phyloP scores from a whole-genome alignment of 2,113 vertebrate genomes.

The Tylochromis polylepis region DNA sequence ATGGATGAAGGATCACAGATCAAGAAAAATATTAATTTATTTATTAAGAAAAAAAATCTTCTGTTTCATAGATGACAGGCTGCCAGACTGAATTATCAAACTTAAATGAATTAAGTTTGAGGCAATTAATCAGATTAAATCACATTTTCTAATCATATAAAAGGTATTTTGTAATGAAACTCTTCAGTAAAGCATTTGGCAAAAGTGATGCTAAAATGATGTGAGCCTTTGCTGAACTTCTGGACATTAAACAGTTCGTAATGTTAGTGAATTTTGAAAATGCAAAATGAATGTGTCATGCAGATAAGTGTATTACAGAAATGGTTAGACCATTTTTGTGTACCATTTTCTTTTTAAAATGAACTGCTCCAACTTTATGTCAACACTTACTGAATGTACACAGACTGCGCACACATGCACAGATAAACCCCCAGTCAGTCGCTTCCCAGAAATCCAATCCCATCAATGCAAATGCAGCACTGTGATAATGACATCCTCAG shows the following conservation, averaged over 20 bases:
- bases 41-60: not conserved
- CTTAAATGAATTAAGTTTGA: not conserved
- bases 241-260: not conserved
- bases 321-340: not conserved
- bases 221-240: not conserved
- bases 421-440: constrained; percentile 9
- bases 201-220: not conserved
- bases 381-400: constrained; percentile 15
- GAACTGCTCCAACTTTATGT: not conserved
- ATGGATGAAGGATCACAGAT: not conserved
- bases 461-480: constrained; percentile 45
- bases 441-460: constrained; percentile 44
- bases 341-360: not conserved
- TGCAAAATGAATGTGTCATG: not conserved
- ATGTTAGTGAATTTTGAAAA: not conserved
- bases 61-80: not conserved
- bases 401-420: constrained; percentile 8
- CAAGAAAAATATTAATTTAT: not conserved
- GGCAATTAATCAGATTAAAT: not conserved
- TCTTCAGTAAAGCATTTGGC: not conserved
- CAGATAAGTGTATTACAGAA: not conserved
- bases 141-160: not conserved
- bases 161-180: not conserved
- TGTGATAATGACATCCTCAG: constrained; percentile 63
- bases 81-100: not conserved